phyloP scores from a whole-genome alignment of 2,113 vertebrate genomes.

The Aleadryas rufinucha region DNA sequence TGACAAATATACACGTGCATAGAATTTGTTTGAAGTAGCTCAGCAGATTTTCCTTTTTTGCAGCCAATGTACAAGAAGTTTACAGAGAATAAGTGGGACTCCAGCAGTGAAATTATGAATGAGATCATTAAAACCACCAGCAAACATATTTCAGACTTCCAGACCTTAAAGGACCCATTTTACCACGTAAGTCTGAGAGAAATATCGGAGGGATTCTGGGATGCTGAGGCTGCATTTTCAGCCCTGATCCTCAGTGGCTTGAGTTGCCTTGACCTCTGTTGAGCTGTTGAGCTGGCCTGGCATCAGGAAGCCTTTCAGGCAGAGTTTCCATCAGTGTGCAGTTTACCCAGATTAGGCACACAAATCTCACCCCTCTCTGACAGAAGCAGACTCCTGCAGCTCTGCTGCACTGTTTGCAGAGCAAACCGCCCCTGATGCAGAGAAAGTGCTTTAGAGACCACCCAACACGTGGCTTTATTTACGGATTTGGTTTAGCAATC shows the following conservation, averaged over 20 bases:
- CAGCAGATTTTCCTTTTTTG: neutral
- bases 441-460: neutral
- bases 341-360: neutral
- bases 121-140: slow-evolving; percentile 68
- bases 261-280: neutral
- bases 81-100: slow-evolving; percentile 76
- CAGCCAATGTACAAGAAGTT: slow-evolving; percentile 77
- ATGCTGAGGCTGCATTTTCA: neutral
- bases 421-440: neutral
- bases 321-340: neutral
- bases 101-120: slow-evolving; percentile 58
- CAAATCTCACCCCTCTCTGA: neutral
- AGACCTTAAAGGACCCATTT: slow-evolving; percentile 68
- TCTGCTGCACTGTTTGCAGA: neutral
- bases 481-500: neutral
- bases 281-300: neutral
- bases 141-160: slow-evolving; percentile 56
- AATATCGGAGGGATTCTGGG: neutral
- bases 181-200: slow-evolving; percentile 66
- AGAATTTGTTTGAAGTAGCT: neutral
- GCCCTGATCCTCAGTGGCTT: neutral
- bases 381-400: neutral
- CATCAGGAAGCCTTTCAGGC: neutral
- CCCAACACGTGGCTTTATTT: neutral
- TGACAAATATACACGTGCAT: neutral